phyloP scores from a whole-genome alignment of 2,113 vertebrate genomes.

The Ochotona curzoniae region DNA sequence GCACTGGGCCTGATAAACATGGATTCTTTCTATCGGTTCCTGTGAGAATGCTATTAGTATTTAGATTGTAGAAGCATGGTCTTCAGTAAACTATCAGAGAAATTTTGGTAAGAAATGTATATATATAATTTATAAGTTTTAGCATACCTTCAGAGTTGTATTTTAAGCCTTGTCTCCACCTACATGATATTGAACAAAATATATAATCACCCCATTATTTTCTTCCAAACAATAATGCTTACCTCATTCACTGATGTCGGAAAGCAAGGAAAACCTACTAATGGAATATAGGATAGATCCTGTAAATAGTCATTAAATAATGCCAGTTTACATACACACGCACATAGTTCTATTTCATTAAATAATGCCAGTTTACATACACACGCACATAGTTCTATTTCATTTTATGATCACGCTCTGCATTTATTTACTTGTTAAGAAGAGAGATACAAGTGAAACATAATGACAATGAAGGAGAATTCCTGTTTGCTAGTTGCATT shows the following conservation, averaged over 20 bases:
- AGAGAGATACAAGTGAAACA: no score
- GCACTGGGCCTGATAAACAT: neutral
- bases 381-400: neutral
- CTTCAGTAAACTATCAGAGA: neutral
- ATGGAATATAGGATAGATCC: neutral
- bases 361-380: neutral
- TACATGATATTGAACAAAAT: neutral
- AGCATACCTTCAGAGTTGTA: neutral
- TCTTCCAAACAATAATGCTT: neutral
- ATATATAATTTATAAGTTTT: no score
- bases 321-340: neutral
- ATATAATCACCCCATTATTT: neutral
- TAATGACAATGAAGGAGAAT: no score
- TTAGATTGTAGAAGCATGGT: neutral
- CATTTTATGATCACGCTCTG: neutral
- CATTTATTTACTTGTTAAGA: no score
- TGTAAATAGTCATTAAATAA: neutral
- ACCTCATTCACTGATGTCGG: neutral
- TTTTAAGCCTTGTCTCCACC: neutral
- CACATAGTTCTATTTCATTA: neutral
- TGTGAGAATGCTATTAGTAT: neutral
- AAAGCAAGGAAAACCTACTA: neutral
- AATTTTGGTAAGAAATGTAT: neutral
- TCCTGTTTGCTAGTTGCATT: no score
- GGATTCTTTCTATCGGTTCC: neutral